Evolutionary conservation across 2,888 invertebrate genomes (phyloP).

Genomic region (Ormyrus rosae): DNA sequence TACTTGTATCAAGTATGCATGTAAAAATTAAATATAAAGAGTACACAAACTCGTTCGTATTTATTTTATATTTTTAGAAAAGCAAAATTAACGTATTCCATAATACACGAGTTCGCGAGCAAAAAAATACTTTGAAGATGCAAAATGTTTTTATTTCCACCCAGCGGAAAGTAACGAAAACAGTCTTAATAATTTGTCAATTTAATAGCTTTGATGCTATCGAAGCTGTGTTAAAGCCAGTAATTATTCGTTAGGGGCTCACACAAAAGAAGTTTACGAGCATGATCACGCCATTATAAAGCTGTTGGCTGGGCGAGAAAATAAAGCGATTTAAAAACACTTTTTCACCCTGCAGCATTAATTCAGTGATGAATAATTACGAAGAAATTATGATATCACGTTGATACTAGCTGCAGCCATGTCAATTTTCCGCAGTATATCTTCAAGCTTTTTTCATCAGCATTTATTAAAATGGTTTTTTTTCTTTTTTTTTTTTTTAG

Average conservation of each 20-base stretch:
- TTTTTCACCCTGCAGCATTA: conserved; percentile 25
- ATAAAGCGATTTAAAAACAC: conserved; percentile 54
- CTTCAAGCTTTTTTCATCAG: no score
- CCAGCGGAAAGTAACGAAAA: no score
- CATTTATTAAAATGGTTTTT: no score
- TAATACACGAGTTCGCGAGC: no score
- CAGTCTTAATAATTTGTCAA: conserved; percentile 49
- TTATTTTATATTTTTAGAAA: no score
- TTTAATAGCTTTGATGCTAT: conserved; percentile 53
- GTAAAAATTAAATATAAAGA: no score
- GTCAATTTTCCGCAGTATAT: neutral
- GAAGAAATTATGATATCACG: conserved; percentile 19
- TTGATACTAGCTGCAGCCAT: neutral
- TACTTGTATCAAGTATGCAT: no score
- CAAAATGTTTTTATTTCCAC: no score
- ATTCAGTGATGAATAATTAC: conserved; percentile 38
- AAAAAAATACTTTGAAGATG: no score
- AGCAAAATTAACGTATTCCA: no score
- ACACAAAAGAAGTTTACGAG: conserved; percentile 53
- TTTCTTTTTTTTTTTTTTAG: no score
- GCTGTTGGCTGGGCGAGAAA: conserved; percentile 21
- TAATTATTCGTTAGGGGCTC: conserved; percentile 52
- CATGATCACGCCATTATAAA: conserved; percentile 52
- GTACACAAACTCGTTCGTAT: no score
- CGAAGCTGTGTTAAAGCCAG: conserved; percentile 49